phyloP scores from a whole-genome alignment of 2,113 vertebrate genomes.

The Rousettus leschenaultii region DNA sequence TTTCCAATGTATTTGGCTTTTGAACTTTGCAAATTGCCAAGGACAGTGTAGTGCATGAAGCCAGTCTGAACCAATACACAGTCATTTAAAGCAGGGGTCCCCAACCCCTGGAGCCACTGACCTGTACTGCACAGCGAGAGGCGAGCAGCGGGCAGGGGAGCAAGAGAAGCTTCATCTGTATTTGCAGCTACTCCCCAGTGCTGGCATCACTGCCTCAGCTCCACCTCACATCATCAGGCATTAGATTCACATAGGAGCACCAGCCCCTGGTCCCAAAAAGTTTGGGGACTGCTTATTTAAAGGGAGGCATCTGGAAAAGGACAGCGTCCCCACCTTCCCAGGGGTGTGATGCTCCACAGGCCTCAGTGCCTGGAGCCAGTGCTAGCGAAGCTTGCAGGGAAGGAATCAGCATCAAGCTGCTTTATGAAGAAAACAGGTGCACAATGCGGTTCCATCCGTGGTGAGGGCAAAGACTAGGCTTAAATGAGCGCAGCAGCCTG shows the following conservation, averaged over 20 bases:
- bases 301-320: neutral
- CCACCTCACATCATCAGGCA: no score
- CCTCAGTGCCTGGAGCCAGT: neutral
- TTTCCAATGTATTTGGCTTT: neutral
- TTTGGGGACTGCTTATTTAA: no score
- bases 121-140: no score
- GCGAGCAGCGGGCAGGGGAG: no score
- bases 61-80: neutral
- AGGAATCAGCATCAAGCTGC: neutral
- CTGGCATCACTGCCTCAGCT: no score
- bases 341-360: accelerated
- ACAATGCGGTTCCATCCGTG: neutral
- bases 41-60: neutral
- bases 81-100: neutral
- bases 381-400: neutral
- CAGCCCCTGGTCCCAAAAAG: no score
- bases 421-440: neutral
- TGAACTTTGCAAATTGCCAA: neutral
- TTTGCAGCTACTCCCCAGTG: no score
- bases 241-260: no score
- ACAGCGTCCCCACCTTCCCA: accelerated
- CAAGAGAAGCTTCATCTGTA: no score
- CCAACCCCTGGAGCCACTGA: no score
- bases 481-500: accelerated
- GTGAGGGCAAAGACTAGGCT: neutral